Evolutionary conservation across 1,140 invertebrate species (phyloP).

Genomic region (Spodoptera litura): DNA sequence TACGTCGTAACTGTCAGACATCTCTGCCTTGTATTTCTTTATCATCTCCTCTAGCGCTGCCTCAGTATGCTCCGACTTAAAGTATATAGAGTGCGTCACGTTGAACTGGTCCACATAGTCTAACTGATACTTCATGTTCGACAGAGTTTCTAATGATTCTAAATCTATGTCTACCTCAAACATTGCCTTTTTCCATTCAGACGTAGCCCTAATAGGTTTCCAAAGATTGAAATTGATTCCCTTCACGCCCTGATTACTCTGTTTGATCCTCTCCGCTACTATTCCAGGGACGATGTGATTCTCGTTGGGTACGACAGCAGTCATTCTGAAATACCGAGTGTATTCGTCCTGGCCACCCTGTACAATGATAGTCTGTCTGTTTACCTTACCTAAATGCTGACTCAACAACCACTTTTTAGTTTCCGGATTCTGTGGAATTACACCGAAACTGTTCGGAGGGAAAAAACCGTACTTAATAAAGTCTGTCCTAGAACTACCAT

Average conservation of each 20-base stretch:
- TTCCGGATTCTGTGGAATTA: constrained; percentile 72
- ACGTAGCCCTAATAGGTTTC: constrained; percentile 58
- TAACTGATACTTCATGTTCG: constrained; percentile 62
- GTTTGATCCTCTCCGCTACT: constrained; percentile 63
- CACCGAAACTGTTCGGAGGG: constrained; percentile 67
- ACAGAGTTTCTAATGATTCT: constrained; percentile 70
- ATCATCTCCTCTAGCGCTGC: constrained; percentile 61
- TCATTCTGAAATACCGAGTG: constrained; percentile 65
- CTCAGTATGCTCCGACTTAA: constrained; percentile 57
- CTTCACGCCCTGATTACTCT: constrained; percentile 72
- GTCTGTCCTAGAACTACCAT: constrained; percentile 65
- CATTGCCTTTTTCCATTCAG: constrained; percentile 1
- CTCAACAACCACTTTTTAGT: constrained; percentile 68
- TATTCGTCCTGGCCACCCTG: constrained; percentile 61
- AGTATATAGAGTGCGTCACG: constrained; percentile 37
- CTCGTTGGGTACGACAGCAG: constrained; percentile 54
- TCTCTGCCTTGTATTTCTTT: constrained; percentile 65
- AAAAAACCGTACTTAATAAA: constrained; percentile 74
- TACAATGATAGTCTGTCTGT: constrained; percentile 59
- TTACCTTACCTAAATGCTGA: constrained; percentile 62
- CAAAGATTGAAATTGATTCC: constrained; percentile 73
- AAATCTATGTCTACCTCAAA: constrained; percentile 72
- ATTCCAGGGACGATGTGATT: constrained; percentile 43
- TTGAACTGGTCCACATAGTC: constrained; percentile 63
- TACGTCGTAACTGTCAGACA: constrained; percentile 70